Percentiles rank a stretch among this genome's conserved stretches.
These are phyloP conservation scores for Tenualosa thibaudeaui DNA, from an alignment of 2,797 vertebrate genomes.

Conservation along the genomic window DNA sequence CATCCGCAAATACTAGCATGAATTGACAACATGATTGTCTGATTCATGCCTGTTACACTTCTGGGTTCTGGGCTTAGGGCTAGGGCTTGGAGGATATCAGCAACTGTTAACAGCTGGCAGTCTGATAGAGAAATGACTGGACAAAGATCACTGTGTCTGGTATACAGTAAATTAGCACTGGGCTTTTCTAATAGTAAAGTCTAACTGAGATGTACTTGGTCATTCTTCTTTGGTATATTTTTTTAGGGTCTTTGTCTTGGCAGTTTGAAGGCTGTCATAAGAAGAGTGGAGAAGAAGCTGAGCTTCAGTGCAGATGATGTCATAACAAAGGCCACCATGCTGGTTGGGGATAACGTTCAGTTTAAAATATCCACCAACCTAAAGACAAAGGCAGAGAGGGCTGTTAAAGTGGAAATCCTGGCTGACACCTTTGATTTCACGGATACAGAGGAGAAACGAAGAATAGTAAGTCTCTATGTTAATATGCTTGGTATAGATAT, in stretches of 20 bases:
- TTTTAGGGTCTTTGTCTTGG: conserved; percentile 64
- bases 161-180: too few relatives aligned
- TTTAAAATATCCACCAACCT: conserved; percentile 92
- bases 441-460: conserved; percentile 59
- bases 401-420: conserved; percentile 89
- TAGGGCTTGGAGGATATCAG: too few relatives aligned
- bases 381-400: conserved; percentile 84
- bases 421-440: conserved; percentile 59
- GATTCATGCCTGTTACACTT: too few relatives aligned
- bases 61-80: too few relatives aligned
- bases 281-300: conserved; percentile 83
- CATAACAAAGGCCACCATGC: conserved; percentile 88
- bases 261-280: conserved; percentile 79
- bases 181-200: too few relatives aligned
- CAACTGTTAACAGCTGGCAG: too few relatives aligned
- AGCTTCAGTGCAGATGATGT: conserved; percentile 84
- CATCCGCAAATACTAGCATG: too few relatives aligned
- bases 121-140: too few relatives aligned
- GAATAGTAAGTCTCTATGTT: conserved; percentile 75
- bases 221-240: background rate
- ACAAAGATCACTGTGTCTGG: too few relatives aligned
- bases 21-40: too few relatives aligned
- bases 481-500: background rate
- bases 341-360: conserved; percentile 90
- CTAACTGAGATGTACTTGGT: too few relatives aligned